These are phyloP conservation scores for Leucoraja erinaceus DNA, from an alignment of 2,113 vertebrate genomes.

Conservation along the genomic window DNA sequence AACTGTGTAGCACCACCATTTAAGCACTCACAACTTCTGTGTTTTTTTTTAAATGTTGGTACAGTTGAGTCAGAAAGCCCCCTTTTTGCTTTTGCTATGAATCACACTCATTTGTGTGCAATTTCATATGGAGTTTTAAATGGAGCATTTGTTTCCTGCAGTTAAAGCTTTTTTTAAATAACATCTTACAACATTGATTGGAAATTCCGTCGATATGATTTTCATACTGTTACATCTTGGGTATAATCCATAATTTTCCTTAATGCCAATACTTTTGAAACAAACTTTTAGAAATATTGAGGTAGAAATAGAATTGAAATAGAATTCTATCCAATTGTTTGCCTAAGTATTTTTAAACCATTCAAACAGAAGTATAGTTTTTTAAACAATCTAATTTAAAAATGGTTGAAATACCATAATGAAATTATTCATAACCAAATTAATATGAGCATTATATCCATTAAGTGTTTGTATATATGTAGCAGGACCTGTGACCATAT, in stretches of 20 bases:
- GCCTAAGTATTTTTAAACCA: neutral
- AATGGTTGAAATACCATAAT: constrained; percentile 15
- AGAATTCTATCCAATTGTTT: neutral
- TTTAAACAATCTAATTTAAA: neutral
- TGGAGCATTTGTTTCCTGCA: neutral
- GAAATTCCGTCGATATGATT: neutral
- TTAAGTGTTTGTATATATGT: neutral
- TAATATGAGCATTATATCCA: neutral
- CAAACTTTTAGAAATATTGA: neutral
- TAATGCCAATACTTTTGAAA: neutral
- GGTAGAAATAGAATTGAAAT: no score
- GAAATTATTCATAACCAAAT: neutral
- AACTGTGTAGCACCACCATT: neutral
- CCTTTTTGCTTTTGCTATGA: neutral
- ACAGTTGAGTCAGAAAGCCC: no score
- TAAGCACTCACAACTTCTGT: neutral
- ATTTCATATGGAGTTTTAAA: neutral
- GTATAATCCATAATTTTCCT: neutral
- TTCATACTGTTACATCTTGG: neutral
- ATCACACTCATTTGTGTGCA: neutral
- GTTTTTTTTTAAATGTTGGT: no score
- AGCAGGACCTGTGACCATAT: neutral
- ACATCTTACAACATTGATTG: neutral
- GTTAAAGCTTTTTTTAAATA: neutral
- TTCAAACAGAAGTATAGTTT: neutral